Base-by-base conservation (phyloP, 1,140 invertebrate species). In the Gryllus bimaculatus region DNA sequence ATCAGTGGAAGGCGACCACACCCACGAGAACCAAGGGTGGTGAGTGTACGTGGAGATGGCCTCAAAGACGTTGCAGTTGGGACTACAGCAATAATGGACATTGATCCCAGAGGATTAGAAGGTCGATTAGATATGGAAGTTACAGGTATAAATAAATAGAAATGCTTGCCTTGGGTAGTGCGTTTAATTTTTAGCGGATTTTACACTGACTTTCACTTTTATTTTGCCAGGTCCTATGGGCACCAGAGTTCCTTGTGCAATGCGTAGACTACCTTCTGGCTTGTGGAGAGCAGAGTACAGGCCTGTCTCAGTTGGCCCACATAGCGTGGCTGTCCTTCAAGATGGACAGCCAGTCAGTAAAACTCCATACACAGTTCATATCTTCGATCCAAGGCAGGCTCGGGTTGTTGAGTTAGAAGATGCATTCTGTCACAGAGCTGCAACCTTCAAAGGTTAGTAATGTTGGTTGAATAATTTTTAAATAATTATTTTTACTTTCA, bases 311-410 rank as follows among this genome's bases (percentile, higher is more conserved):
- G 89, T 93, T 21, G 92, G 92, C 13, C 87, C 85, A 6, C 90
- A 93, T 82, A 89, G 86, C 47, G 87, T 93, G 75, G 85, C 85
- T 54, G 87, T 91, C 54, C 87, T 87, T 20, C 88, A 90, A 76
- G 85, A 88, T 49, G 87, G 87, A 12, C 87, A 88, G 74, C 83
- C 88, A 7, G 88, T 92, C 21, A 89, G 86, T 78, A 89, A 89
- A 13, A 89, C 91, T 81, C 89, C 90, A 7, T 88, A 89, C 82
- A 92, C 91, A 3, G 90, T 96, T 7, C 93, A 95, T 83, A 95
- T 94, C 0, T 94, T 95, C 80, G 96, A 98, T 87, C 94, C 95
- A 0, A 89, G 89, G 8, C 90, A 93, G 83, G 93, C 97, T 18
- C 91, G 92, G 78, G 90, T 96, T 76, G 87, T 91, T 73, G 93